Conservation (phyloP, 2,113 vertebrate species). For the Leiothrix lutea region DNA sequence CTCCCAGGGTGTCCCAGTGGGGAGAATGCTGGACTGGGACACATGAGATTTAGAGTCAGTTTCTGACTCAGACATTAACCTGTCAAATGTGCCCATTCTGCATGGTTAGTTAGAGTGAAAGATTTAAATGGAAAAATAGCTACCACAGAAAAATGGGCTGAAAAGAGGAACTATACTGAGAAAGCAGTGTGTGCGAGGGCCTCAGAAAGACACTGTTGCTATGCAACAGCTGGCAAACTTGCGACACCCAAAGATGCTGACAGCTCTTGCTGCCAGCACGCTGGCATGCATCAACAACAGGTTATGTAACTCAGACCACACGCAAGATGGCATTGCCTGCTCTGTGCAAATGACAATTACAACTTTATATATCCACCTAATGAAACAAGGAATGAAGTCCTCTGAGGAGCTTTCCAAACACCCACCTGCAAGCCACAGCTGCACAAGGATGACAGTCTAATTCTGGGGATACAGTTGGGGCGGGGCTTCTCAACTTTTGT, state of each 20-base stretch:
- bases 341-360: not conserved
- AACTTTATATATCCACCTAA: not conserved
- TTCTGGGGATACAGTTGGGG: not conserved
- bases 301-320: not conserved
- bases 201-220: not conserved
- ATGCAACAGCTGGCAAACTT: not conserved
- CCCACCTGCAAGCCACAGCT: not conserved
- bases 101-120: not conserved
- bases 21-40: not conserved
- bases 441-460: not conserved
- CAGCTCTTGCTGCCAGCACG: not conserved
- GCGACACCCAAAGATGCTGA: not conserved
- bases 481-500: not conserved
- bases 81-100: not conserved
- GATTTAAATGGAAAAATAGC: not conserved
- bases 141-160: not conserved
- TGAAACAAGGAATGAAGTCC: not conserved
- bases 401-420: not conserved
- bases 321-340: not conserved
- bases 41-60: not conserved
- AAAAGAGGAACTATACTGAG: not conserved
- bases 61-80: not conserved
- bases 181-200: not conserved
- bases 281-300: not conserved
- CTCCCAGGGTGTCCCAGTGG: not conserved